Percentiles rank a stretch among this genome's conserved stretches.
phyloP scores from a whole-genome alignment of 2,888 invertebrate genomes.

The Mactromeris polynyma region DNA sequence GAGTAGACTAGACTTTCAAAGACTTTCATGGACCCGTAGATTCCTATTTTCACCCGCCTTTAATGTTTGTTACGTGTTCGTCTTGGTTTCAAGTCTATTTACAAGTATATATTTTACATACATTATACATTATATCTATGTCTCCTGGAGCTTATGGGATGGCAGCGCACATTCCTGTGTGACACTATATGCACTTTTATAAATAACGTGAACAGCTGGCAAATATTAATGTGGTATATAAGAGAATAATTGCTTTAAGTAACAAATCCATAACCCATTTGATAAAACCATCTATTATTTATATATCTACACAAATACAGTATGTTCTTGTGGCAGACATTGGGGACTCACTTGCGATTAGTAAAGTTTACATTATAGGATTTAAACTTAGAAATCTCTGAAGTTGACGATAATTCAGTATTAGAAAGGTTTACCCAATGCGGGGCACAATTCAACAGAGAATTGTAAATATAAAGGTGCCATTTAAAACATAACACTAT shows the following conservation, averaged over 20 bases:
- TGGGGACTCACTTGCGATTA: background rate
- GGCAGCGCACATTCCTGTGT: no score
- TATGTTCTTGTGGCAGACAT: background rate
- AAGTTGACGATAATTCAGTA: background rate
- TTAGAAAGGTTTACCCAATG: background rate
- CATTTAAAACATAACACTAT: no score
- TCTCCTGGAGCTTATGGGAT: no score
- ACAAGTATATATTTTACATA: no score
- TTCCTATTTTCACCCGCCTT: no score
- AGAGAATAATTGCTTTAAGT: background rate
- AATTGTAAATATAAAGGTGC: no score
- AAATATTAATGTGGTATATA: background rate
- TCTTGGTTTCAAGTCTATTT: no score
- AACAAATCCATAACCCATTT: background rate
- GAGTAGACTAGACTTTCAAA: no score
- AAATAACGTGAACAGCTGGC: background rate
- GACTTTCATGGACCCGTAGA: no score
- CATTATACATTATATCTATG: no score
- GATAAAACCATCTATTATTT: background rate
- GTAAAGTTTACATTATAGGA: background rate
- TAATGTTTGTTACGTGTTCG: no score
- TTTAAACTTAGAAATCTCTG: background rate
- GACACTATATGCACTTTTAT: background rate
- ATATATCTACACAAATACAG: background rate
- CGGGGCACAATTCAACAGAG: no score